phyloP scores from a whole-genome alignment of 2,113 vertebrate genomes.

The Talpa occidentalis region DNA sequence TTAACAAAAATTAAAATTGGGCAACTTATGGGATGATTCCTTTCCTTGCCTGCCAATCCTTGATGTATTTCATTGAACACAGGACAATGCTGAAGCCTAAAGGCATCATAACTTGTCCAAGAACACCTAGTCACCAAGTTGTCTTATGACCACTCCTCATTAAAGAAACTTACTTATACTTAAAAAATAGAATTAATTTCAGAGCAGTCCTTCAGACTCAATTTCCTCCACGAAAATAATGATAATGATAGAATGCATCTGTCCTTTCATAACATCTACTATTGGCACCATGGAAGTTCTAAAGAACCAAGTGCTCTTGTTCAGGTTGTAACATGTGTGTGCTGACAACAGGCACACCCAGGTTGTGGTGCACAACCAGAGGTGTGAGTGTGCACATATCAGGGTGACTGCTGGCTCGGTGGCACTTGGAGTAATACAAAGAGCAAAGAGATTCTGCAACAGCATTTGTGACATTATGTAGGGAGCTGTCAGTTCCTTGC shows the following conservation, averaged over 20 bases:
- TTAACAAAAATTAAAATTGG: too few relatives aligned
- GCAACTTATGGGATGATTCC: too few relatives aligned
- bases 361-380: neutral
- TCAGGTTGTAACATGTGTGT: neutral
- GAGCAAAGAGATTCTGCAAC: neutral
- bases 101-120: too few relatives aligned
- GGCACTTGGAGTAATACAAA: neutral
- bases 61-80: too few relatives aligned
- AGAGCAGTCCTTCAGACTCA: neutral
- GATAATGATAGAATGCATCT: neutral
- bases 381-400: accelerated
- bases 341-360: neutral
- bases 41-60: too few relatives aligned
- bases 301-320: neutral
- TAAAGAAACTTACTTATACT: too few relatives aligned
- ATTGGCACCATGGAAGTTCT: neutral
- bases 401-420: neutral
- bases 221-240: neutral
- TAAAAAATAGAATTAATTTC: too few relatives aligned
- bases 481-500: neutral
- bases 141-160: too few relatives aligned
- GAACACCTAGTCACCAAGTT: too few relatives aligned
- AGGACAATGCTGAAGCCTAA: too few relatives aligned
- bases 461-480: neutral
- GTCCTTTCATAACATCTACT: neutral